Conservation (phyloP, 2,113 vertebrate species). For the Nyctibius bracteatus region DNA sequence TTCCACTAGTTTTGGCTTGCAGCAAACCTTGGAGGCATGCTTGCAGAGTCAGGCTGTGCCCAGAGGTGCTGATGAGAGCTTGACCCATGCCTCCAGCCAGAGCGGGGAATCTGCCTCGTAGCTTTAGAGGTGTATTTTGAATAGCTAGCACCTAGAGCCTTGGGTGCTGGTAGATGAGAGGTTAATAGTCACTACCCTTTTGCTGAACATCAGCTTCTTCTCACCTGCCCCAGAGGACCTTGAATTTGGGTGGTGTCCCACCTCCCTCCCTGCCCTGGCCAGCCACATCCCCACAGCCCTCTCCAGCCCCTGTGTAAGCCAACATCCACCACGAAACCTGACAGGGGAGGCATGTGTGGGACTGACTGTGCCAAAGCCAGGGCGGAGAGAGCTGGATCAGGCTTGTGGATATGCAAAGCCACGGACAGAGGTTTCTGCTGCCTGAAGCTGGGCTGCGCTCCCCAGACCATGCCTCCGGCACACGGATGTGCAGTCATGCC, state of each 20-base stretch:
- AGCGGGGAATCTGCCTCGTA: neutral
- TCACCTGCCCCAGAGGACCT: neutral
- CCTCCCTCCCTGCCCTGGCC: neutral
- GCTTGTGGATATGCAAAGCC: neutral
- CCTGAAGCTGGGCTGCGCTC: neutral
- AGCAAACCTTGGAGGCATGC: neutral
- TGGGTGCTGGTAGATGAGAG: neutral
- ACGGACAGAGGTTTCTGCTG: neutral
- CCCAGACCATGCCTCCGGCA: accelerated
- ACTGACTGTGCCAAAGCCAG: neutral
- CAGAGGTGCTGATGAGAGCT: neutral
- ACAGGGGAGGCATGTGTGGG: neutral
- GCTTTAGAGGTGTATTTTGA: neutral
- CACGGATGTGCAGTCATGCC: neutral
- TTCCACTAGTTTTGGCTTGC: neutral
- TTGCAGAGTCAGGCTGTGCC: neutral
- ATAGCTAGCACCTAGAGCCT: neutral
- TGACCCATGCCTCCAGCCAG: neutral
- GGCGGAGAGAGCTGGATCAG: neutral
- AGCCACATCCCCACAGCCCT: neutral
- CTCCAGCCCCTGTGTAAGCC: neutral
- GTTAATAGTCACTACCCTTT: neutral
- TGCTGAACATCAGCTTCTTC: neutral
- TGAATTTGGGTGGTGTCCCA: neutral
- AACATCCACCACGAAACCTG: neutral